Conservation (phyloP, 2,797 vertebrate species). For the Neosalanx taihuensis region DNA sequence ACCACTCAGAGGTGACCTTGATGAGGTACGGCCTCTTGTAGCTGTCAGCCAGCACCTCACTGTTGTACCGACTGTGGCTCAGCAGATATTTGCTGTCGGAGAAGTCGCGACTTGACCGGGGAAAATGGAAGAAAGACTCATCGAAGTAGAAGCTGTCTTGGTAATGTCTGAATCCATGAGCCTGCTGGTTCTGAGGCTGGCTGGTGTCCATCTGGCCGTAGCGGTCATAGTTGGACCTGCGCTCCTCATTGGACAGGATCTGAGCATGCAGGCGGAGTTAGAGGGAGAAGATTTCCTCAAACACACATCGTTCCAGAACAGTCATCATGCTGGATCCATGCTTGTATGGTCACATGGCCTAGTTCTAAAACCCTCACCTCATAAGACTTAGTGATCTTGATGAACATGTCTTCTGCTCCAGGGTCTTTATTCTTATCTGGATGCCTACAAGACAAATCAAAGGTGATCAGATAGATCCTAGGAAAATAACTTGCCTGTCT, state of each 20-base stretch:
- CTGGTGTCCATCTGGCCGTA: constrained; percentile 88
- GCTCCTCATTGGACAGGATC: constrained; percentile 91
- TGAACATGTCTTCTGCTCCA: constrained; percentile 92
- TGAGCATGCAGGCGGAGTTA: constrained; percentile 28
- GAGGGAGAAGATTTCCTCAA: background rate
- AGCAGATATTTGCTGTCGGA: constrained; percentile 89
- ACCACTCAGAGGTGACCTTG: constrained; percentile 96
- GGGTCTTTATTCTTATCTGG: constrained; percentile 98
- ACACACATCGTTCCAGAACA: too few species aligned
- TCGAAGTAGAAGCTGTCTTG: constrained; percentile 93
- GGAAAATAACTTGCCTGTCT: background rate
- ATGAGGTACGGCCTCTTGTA: constrained; percentile 92
- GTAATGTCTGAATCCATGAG: constrained; percentile 84
- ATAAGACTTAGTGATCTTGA: constrained; percentile 94
- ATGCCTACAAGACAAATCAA: constrained; percentile 76
- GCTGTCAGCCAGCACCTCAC: constrained; percentile 87
- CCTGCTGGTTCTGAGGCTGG: constrained; percentile 81
- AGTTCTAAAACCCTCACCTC: constrained; percentile 75
- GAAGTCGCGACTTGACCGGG: constrained; percentile 82
- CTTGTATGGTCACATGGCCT: background rate
- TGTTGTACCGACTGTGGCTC: constrained; percentile 87
- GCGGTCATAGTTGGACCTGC: constrained; percentile 87
- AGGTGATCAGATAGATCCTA: background rate
- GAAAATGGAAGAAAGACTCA: constrained; percentile 93
- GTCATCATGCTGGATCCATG: too few species aligned